These are phyloP conservation scores for Pseudochaenichthys georgianus DNA, from an alignment of 2,797 vertebrate genomes.

Conservation along the genomic window DNA sequence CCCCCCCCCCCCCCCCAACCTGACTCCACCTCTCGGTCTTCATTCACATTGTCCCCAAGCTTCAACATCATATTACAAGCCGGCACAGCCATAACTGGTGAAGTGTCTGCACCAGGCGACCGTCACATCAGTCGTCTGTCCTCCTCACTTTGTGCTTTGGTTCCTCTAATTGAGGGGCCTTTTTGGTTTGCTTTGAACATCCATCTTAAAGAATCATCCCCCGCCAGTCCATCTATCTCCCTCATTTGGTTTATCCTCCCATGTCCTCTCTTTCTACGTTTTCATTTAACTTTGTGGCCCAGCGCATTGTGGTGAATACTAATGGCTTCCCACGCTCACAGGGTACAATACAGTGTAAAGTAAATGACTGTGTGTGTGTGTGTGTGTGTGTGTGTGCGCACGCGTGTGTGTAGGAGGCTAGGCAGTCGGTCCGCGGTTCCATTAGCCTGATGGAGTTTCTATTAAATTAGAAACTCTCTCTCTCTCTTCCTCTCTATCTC, in stretches of 20 bases:
- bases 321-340: conserved; percentile 75
- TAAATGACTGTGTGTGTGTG: conserved; percentile 46
- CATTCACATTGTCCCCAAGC: conserved; percentile 22
- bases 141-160: neutral
- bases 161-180: conserved; percentile 24
- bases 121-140: conserved; percentile 27
- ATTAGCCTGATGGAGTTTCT: conserved; percentile 85
- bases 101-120: conserved; percentile 36
- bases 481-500: conserved; percentile 56
- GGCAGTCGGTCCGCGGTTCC: conserved; percentile 73
- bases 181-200: conserved; percentile 42
- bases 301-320: conserved; percentile 71
- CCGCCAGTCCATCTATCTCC: conserved; percentile 48
- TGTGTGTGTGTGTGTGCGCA: neutral
- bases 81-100: conserved; percentile 24
- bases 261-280: conserved; percentile 37
- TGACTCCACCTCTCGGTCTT: conserved; percentile 39
- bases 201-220: conserved; percentile 28
- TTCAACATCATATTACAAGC: conserved; percentile 13
- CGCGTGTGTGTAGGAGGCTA: conserved; percentile 39
- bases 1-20: neutral
- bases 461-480: conserved; percentile 83
- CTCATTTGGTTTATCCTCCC: conserved; percentile 54
- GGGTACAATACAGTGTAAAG: conserved; percentile 65
- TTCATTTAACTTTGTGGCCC: conserved; percentile 62